phyloP scores from a whole-genome alignment of 1,140 invertebrate species.

The Polypedilum pembai region DNA sequence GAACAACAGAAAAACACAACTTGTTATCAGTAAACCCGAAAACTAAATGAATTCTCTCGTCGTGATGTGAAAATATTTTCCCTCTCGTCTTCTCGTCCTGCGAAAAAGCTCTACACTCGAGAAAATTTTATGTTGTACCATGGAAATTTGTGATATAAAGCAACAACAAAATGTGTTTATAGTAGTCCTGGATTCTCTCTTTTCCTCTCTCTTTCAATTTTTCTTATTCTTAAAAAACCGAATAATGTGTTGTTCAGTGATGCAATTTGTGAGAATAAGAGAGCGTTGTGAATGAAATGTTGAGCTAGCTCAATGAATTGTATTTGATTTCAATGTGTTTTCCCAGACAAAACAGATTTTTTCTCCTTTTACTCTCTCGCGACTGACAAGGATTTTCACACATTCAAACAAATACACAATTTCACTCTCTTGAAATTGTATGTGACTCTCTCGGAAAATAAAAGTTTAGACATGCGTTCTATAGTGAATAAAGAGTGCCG shows the following conservation, averaged over 20 bases:
- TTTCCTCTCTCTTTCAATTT: background rate
- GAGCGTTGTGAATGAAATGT: background rate
- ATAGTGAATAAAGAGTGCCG: no score
- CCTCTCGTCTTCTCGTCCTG: conserved; percentile 11
- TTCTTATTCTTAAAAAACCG: no score
- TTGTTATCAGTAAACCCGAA: conserved; percentile 27
- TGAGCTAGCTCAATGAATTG: background rate
- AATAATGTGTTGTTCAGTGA: background rate
- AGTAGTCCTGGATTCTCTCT: background rate
- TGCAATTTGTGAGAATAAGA: background rate
- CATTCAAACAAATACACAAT: no score
- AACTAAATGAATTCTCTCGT: conserved; percentile 21
- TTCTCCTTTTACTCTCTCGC: background rate
- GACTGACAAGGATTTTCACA: background rate
- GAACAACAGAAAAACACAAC: conserved; percentile 28
- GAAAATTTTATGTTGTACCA: no score
- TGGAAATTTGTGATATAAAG: background rate
- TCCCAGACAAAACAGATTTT: background rate
- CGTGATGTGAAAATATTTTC: conserved; percentile 26
- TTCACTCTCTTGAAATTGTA: no score
- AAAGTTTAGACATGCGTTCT: no score
- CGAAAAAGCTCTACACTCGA: conserved; percentile 3
- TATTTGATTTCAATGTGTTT: background rate
- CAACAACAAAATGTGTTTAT: background rate
- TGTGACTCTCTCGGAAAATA: no score